Conservation (phyloP, 2,888 invertebrate species). For the Dorcus parallelipipedus region DNA sequence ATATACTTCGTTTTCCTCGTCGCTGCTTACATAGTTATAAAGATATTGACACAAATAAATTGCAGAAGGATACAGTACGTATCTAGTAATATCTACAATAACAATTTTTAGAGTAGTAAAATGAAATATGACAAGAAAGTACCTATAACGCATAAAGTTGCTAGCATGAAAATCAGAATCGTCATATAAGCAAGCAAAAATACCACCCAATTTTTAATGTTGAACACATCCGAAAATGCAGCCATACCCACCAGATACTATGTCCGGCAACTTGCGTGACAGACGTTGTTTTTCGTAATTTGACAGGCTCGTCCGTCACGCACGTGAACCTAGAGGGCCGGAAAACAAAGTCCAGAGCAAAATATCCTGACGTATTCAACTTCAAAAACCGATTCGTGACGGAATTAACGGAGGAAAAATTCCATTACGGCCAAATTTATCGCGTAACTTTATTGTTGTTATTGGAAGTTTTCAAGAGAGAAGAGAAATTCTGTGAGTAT, state of each 20-base stretch:
- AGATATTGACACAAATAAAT: too few relatives aligned
- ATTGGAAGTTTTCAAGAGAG: constrained; percentile 2
- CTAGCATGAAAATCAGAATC: neutral
- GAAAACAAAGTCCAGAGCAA: neutral
- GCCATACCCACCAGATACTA: neutral
- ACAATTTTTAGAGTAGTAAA: too few relatives aligned
- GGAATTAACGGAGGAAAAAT: constrained; percentile 27
- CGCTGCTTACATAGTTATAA: too few relatives aligned
- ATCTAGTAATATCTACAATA: too few relatives aligned
- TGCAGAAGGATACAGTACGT: too few relatives aligned
- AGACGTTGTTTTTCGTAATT: neutral
- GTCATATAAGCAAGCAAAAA: constrained; percentile 35
- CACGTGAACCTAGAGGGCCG: neutral
- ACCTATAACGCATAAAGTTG: too few relatives aligned
- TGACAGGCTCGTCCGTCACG: neutral
- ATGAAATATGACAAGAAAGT: too few relatives aligned
- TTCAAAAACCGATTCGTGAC: constrained; percentile 14
- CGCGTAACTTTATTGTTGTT: constrained; percentile 7
- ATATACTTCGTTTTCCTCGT: too few relatives aligned
- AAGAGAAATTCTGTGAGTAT: too few relatives aligned
- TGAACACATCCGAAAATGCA: constrained; percentile 26
- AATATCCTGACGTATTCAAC: constrained; percentile 13
- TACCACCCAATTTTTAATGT: constrained; percentile 35
- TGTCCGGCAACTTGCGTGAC: neutral
- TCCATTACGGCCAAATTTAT: constrained; percentile 26